phyloP scores from a whole-genome alignment of 2,888 invertebrate genomes.

The Lepeophtheirus nordmannii region DNA sequence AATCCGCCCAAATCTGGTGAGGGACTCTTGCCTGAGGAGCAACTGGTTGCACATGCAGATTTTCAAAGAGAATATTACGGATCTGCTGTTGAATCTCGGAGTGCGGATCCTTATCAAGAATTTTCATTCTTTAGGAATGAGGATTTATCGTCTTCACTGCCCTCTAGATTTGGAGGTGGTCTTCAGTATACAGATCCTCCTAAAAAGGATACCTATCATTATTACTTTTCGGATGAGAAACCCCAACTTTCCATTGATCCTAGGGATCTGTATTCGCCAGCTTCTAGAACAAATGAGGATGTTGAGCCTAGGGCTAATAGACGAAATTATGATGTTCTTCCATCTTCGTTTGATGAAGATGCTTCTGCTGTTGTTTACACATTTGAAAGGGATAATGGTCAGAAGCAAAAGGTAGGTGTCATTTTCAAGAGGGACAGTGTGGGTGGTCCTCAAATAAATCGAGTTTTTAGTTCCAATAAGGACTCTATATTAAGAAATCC shows the following conservation, averaged over 20 bases:
- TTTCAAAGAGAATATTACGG: constrained; percentile 6
- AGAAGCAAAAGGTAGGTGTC: constrained; percentile 8
- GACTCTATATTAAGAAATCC: background rate
- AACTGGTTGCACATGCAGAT: background rate
- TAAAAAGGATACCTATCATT: constrained; percentile 2
- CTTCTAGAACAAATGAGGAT: background rate
- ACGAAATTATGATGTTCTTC: background rate
- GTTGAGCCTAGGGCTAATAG: background rate
- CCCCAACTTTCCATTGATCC: constrained; percentile 6
- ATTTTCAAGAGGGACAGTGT: constrained; percentile 10
- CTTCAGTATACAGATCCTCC: constrained; percentile 17
- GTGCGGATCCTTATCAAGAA: constrained; percentile 4
- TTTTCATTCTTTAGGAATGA: background rate
- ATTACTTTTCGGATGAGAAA: constrained; percentile 16
- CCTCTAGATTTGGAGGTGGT: background rate
- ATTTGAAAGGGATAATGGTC: constrained; percentile 12
- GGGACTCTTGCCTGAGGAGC: constrained; percentile 5
- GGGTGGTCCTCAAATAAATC: constrained; percentile 6
- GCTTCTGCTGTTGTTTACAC: constrained; percentile 19
- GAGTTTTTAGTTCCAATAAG: constrained; percentile 3
- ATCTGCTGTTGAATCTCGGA: constrained; percentile 11
- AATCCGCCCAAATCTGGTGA: background rate
- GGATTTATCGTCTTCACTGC: background rate
- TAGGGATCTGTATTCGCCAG: background rate
- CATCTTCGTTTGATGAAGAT: background rate